Base-by-base conservation (phyloP, 1,140 invertebrate species). In the Dreissena polymorpha region DNA sequence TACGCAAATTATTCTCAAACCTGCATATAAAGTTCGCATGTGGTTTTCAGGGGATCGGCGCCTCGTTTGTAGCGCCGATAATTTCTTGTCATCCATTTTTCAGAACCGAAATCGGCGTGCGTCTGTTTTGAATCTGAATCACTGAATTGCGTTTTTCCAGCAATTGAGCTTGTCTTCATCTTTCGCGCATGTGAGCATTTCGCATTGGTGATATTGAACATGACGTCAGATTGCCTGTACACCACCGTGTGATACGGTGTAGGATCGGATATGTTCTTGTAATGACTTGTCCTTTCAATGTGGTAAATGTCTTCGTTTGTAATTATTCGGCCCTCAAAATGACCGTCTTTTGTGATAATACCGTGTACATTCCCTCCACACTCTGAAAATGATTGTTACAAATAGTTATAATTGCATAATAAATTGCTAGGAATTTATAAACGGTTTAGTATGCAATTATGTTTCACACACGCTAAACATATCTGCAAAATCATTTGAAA, bases 301-400 rank as follows among this genome's bases (percentile, higher is more conserved):
- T 97, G 97, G 93, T 90, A 94, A 10, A 96, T 96, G 79, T 97
- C 96, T 85, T 97, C 96, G 64, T 94, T 91, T 84, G 95, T 94
- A 83, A 98, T 95, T 80, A 98, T 96, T 27, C 96, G 96, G 21
- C 97, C 97, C 91, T 98, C 97, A 90, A 99, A 97, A 27, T 97
- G 93, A 77, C 97, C 97, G 71, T 97, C 96, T 67, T 94, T 94
- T 75, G 97, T 98, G 67, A 99, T 94, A 80, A 98, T 93, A 27
- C 97, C 97, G 88, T 97, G 95, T 39, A 98, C 97, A 73, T 95
- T 91, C n/a, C 97, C 95, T n/a, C 94, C 93, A 74, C 97, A 96
- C 87, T 97, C 97, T 94, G 96, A 97, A 94, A 3, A 95, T 95
- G 81, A 81, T 83, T 49, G 84, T 69, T 68, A 76, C 23, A 60